phyloP scores from a whole-genome alignment of 1,140 invertebrate species.

The Meloidogyne hapla region DNA sequence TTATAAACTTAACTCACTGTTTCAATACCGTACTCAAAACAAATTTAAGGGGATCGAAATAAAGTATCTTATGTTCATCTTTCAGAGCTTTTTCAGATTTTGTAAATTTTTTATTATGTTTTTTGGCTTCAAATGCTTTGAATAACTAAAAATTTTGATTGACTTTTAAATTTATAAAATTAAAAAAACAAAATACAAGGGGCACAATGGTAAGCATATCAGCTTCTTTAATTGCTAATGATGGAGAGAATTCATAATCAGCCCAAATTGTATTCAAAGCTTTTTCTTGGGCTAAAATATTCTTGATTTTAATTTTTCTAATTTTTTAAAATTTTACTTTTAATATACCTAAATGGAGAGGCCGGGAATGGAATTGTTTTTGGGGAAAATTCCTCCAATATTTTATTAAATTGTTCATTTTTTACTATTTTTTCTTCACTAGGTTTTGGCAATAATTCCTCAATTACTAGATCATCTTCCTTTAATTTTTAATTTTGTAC shows the following conservation, averaged over 20 bases:
- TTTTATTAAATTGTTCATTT: not conserved
- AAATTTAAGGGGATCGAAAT: not conserved
- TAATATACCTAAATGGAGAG: not conserved
- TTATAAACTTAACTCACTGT: not conserved
- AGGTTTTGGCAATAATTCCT: not conserved
- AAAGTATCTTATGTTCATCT: not conserved
- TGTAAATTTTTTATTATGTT: not conserved
- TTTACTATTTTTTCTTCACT: not conserved
- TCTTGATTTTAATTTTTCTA: too few relatives aligned
- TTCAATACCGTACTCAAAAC: not conserved
- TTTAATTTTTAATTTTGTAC: too few relatives aligned
- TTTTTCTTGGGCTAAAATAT: not conserved
- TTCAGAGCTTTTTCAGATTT: not conserved
- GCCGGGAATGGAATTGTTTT: not conserved
- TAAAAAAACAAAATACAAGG: not conserved
- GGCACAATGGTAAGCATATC: not conserved
- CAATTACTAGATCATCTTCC: not conserved
- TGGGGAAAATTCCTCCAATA: not conserved
- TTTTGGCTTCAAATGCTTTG: not conserved
- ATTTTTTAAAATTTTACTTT: not conserved
- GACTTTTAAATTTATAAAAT: not conserved
- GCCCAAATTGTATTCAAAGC: not conserved
- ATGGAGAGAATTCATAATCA: not conserved
- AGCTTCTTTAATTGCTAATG: not conserved
- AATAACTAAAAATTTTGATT: not conserved